Evolutionary conservation across 1,140 invertebrate genomes (phyloP).

Genomic region (Drosophila azteca): DNA sequence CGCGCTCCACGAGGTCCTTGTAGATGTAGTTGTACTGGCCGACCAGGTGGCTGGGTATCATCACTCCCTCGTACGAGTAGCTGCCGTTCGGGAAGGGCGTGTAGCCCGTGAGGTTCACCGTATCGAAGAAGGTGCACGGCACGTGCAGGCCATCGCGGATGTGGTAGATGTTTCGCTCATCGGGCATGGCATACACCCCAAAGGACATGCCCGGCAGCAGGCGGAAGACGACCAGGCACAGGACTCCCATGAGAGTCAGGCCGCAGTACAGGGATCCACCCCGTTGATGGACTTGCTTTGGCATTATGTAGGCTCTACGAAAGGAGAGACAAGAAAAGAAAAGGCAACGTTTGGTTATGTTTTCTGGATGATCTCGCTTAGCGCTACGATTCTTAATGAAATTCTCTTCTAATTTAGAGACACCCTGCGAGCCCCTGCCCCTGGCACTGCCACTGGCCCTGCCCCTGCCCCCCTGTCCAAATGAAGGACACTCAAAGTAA

Average conservation of each 20-base stretch:
- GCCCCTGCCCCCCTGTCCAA: too few species aligned
- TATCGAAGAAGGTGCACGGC: constrained; percentile 75
- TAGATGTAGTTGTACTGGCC: constrained; percentile 72
- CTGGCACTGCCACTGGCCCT: too few species aligned
- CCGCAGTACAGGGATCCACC: constrained; percentile 61
- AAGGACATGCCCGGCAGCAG: constrained; percentile 57
- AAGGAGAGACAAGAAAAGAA: not conserved
- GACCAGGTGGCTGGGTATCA: constrained; percentile 67
- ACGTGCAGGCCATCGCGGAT: constrained; percentile 65
- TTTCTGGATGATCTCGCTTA: not conserved
- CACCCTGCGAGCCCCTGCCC: too few species aligned
- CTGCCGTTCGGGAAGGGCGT: constrained; percentile 63
- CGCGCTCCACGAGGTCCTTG: constrained; percentile 52
- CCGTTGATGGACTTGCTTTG: constrained; percentile 41
- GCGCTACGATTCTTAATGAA: too few species aligned
- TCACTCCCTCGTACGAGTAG: constrained; percentile 62
- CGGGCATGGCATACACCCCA: constrained; percentile 51
- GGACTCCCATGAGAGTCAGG: constrained; percentile 53
- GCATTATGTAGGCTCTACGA: constrained; percentile 43
- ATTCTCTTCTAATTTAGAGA: too few species aligned
- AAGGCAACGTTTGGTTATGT: not conserved
- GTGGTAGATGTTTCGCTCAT: constrained; percentile 50
- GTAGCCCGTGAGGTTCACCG: constrained; percentile 70
- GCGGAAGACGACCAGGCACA: constrained; percentile 52
- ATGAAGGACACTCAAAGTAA: too few species aligned